Evolutionary conservation across 2,888 invertebrate species (phyloP), one percentile per base, ranked within the genome.

Genomic region (Boloria selene): DNA sequence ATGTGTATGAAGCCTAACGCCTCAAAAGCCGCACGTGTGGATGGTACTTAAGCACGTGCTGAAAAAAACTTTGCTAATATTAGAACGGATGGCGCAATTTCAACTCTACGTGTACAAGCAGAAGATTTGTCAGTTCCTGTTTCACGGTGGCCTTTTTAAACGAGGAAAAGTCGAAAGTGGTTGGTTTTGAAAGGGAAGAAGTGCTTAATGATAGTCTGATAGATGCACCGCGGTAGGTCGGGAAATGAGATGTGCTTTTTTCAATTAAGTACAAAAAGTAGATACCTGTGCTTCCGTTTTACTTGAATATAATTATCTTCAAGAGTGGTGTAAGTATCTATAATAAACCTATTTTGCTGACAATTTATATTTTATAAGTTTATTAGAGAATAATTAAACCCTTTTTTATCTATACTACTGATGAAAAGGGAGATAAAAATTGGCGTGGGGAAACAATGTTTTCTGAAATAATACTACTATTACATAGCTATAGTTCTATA

Each of bases 1-100:
- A 26, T 58, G 16, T 50, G 38, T 38, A 59, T 14, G n/a, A 14
- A 49, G 50, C 47, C 47, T 59, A 67, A 63, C 53, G 52, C 68
- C 70, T 45, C n/a, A 38, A 70, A 69, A 72, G 55, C 65, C 72
- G 65, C 73, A 72, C 71, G 72, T 69, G 73, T 70, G 65, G 54
- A 74, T 72, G 59, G 63, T 69, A 70, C 73, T 75, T 69, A 67
- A 70, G 72, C 75, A 74, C 75, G 75, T 68, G 75, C 72, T 67
- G 64, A 68, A 71, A 71, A 67, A 70, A 66, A 56, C 58, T 54
- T 61, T 50, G 51, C 67, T 59, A 67, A 67, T 68, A 68, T 65
- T 68, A 68, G 68, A 59, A 65, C 61, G 52, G 50, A 16, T 59
- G 53, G 58, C 49, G 49, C 61, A 64, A 60, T 59, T 50, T 64